Evolutionary conservation across 2,888 invertebrate species (phyloP), one percentile per base, ranked within the genome.

Genomic region (Taenaris catops): DNA sequence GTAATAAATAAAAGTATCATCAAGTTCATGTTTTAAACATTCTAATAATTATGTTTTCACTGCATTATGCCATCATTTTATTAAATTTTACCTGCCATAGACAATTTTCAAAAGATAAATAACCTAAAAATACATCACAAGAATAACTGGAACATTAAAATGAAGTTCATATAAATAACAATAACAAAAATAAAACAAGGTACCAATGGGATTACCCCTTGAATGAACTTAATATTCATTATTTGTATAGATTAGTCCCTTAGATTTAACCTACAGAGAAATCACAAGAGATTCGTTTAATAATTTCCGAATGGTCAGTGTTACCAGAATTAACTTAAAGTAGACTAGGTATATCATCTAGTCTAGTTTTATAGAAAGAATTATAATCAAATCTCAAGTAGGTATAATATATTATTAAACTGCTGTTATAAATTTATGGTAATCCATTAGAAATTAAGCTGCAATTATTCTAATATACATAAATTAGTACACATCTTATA

Each of bases 91-190:
- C 9, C 8, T 19, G 20, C 8, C 28, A 36, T 41, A 29, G 37
- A 21, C 16, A 25, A 27, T 20, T 25, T 32, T 9, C 3, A 16
- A 32, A 34, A 34, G 23, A 48, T 48, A 49, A 47, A 49, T 49
- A 51, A 46, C 29, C 44, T 46, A 45, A 41, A 21, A 26, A 38
- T 41, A 45, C 33, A 52, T 49, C 44, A 53, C 45, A 46, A 43
- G 17, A 16, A 34, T 33, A 38, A 42, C 36, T 46, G 35, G 49
- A 46, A 51, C 51, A 50, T 49, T 31, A 38, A 49, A 56, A 59
- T 51, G 61, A 51, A 54, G 46, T 46, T 55, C 46, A 58, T 48
- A 66, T 61, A 65, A 70, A 68, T 65, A 73, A 71, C 66, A 74
- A 73, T 51, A 73, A 72, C 66, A 66, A 69, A 41, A 59, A 54